Evolutionary conservation across 2,888 invertebrate species (phyloP), one percentile per base, ranked within the genome.

Genomic region (Altica lythri): DNA sequence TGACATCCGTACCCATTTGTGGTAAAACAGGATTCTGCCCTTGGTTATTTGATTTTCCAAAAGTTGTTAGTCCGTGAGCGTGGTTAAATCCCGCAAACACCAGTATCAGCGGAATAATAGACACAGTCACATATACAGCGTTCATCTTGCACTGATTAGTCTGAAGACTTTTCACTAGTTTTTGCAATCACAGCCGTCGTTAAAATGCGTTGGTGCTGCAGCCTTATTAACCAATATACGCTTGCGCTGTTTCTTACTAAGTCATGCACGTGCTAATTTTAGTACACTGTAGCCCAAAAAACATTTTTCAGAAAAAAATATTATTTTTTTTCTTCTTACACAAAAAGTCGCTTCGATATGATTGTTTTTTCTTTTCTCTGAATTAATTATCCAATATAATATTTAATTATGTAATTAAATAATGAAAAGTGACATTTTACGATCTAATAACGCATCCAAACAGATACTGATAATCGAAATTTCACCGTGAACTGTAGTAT

Each of bases 71-170:
- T 53, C 77, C 77, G 60, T 77, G 75, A 53, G 77, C 77, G 64
- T 77, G 75, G 60, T 75, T 76, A 66, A 75, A 75, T 57, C 75
- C 73, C 49, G 77, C 80, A 68, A 80, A 73, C 55, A 77, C 75
- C 68, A 81, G 76, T 75, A 77, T 80, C 64, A 81, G 75, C 60
- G 77, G 82, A 54, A 83, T 80, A 42, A 55, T 46, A 38, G 80
- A 82, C 67, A 81, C 72, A 63, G 72, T 75, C 70, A 77, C 73
- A 68, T 75, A 75, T 42, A 75, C 67, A 66, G 72, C 71, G 69
- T 75, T 76, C 74, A 75, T 75, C 63, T 38, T 73, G 63, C 61
- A 61, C 60, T 53, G 37, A 56, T 40, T 32, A 37, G 37, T 35
- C 45, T 30, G 30, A 46, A 44, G 50, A 47, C 55, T 37, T 52